Base-by-base conservation (phyloP, 2,888 invertebrate species). In the Clostera curtula region DNA sequence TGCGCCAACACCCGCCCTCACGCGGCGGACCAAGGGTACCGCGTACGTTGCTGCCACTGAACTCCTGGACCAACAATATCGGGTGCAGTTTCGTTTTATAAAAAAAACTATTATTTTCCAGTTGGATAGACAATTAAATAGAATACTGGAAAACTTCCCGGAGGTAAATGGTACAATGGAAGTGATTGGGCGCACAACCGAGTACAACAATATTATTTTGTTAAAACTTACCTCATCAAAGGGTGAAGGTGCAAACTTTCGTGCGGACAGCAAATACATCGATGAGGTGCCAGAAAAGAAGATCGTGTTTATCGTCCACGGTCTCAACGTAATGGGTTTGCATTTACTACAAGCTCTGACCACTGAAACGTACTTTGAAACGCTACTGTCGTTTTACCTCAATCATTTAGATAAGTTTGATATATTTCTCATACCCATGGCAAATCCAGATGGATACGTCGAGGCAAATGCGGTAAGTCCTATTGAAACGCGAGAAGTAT, bases 271-370 rank as follows among this genome's bases (percentile, higher is more conserved):
- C 12, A 74, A 69, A 43, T 76, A 64, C 34, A 47, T 49, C 0
- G 67, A 72, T 4, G 70, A 73, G 9, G 36, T 34, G 0, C 54
- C 60, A 0, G 63, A 70, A 12, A 79, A 76, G 44, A 74, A 71
- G 41, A 70, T 77, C 2, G 40, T 82, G 18, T 69, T 80, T 9
- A 75, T 82, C 26, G 79, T 79, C 0, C 80, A 80, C 27, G 76
- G 62, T 2, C 57, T 82, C 0, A 59, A 52, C 19, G 52, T 61
- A 0, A 68, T 66, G 63, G 76, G 77, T 0, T 31, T 71, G 1
- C 12, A 2, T 0, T 0, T 12, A 0, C 5, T 71, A 2, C 26
- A 23, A 0, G 57, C 58, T 24, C 43, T 79, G 5, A 14, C 18
- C 0, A 1, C 25, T 0, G 8, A 22, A 1, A 2, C 17, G 0